Percentiles rank a stretch among this genome's conserved stretches.
These are phyloP conservation scores for Aphis gossypii DNA, from an alignment of 1,140 invertebrate genomes.

Conservation along the genomic window DNA sequence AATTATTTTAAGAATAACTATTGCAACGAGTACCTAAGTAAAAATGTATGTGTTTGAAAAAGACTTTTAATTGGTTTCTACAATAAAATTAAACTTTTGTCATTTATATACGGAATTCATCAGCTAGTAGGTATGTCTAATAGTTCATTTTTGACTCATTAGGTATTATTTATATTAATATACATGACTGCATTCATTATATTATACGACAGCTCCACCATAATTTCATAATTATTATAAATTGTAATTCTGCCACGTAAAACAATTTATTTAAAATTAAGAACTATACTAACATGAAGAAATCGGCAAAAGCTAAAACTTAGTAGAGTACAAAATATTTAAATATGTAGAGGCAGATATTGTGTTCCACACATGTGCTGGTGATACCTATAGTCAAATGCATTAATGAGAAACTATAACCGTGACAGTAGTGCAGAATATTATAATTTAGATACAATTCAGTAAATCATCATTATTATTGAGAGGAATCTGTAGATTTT, in stretches of 20 bases:
- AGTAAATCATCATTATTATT: background rate
- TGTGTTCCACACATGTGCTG: background rate
- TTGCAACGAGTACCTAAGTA: background rate
- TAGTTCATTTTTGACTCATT: background rate
- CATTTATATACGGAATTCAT: no score
- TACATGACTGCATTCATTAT: no score
- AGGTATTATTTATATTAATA: no score
- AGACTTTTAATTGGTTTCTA: background rate
- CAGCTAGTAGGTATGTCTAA: no score
- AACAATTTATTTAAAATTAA: background rate
- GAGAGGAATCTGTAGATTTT: background rate
- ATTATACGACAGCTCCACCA: no score
- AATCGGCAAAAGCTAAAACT: background rate
- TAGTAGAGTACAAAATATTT: background rate
- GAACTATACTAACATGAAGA: background rate
- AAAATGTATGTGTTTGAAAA: background rate
- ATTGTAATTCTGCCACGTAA: background rate
- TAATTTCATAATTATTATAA: no score
- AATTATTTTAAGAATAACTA: background rate
- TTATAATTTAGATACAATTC: background rate
- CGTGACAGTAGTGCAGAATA: no score
- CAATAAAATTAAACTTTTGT: background rate
- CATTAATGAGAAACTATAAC: no score
- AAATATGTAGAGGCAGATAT: background rate
- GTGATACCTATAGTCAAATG: no score